Base-by-base conservation (phyloP, 2,113 vertebrate species). In the Athene noctua region DNA sequence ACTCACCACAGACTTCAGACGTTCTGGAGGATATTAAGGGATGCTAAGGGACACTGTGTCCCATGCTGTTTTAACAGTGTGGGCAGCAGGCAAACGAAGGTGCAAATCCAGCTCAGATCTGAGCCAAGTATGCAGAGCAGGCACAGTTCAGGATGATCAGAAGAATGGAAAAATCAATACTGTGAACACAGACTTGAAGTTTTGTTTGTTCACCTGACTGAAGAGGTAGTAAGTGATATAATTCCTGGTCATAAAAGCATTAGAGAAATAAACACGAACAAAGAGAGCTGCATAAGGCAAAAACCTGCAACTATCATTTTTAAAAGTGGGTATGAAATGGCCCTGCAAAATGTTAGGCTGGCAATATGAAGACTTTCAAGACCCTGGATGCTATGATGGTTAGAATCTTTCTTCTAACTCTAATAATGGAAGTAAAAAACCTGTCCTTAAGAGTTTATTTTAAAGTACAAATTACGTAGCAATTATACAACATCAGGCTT, bases 121-220 rank as follows among this genome's bases (percentile, higher is more conserved):
- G 51, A 95, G 86, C 51, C 72, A 84, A 46, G 32, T 30, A 38
- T 4, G 25, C 66, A 52, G 82, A 92, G 47, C 59, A 81, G 55
- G 47, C 80, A 72, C 23, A 40, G 38, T 44, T 55, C 26, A 78
- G 38, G 57, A 47, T 36, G 29, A 44, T 40, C 26, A 42, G 44
- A 80, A 90, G n/a, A 90, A 90, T 5, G 27, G 74, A 80, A 90
- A 88, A 90, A 88, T 88, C 82, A 94, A 58, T 51, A 83, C 26
- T 21, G 9, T 5, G 16, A 93, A 58, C 29, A 54, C 0, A 65
- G 49, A 80, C 47, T 18, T 10, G 6, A 77, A 63, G 32, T 47
- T 88, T 19, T 86, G 67, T 51, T 89, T 91, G 72, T 77, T 67
- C 73, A 95, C 68, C 59, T 79, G 57, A 49, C 62, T 19, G 11